Evolutionary conservation across 2,113 vertebrate genomes (phyloP).

Genomic region (Pachypanchax playfairii): DNA sequence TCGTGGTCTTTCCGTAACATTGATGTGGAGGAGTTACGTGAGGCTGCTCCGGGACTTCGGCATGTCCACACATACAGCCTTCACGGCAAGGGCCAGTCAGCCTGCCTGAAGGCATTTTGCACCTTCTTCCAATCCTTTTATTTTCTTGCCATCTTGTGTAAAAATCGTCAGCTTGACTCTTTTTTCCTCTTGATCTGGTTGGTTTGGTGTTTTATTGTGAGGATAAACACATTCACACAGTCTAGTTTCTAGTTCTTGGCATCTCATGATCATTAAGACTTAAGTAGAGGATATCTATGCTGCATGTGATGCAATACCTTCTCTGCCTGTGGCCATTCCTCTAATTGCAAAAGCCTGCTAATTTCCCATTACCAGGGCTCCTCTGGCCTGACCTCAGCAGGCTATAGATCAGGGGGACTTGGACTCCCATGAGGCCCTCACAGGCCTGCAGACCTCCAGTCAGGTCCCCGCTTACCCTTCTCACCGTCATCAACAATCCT

Average conservation of each 20-base stretch:
- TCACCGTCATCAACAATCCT: slow-evolving; percentile 84
- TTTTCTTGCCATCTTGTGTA: slow-evolving; percentile 60
- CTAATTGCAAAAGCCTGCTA: slow-evolving; percentile 89
- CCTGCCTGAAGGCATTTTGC: slow-evolving; percentile 82
- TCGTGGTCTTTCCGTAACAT: slow-evolving; percentile 68
- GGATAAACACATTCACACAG: not conserved
- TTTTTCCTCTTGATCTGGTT: slow-evolving; percentile 14
- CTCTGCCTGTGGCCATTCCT: slow-evolving; percentile 71
- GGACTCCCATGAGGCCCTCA: slow-evolving; percentile 81
- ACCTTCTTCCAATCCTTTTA: slow-evolving; percentile 49
- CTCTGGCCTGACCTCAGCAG: slow-evolving; percentile 82
- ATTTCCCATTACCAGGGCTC: slow-evolving; percentile 90
- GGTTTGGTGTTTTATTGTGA: slow-evolving; percentile 26
- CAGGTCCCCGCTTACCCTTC: slow-evolving; percentile 83
- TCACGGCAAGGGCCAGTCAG: slow-evolving; percentile 80
- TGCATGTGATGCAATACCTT: slow-evolving; percentile 32
- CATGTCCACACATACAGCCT: slow-evolving; percentile 65
- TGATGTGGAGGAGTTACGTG: slow-evolving; percentile 75
- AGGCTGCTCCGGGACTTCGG: slow-evolving; percentile 61
- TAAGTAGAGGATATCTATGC: slow-evolving; percentile 31
- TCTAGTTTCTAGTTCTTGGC: slow-evolving; percentile 5
- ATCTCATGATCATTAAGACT: slow-evolving; percentile 12
- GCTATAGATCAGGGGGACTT: slow-evolving; percentile 82
- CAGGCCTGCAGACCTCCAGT: slow-evolving; percentile 80
- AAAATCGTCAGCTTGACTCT: slow-evolving; percentile 43